Evolutionary conservation across 2,797 vertebrate species (phyloP), one percentile per base, ranked within the genome.

Genomic region (Harpagifer antarcticus): DNA sequence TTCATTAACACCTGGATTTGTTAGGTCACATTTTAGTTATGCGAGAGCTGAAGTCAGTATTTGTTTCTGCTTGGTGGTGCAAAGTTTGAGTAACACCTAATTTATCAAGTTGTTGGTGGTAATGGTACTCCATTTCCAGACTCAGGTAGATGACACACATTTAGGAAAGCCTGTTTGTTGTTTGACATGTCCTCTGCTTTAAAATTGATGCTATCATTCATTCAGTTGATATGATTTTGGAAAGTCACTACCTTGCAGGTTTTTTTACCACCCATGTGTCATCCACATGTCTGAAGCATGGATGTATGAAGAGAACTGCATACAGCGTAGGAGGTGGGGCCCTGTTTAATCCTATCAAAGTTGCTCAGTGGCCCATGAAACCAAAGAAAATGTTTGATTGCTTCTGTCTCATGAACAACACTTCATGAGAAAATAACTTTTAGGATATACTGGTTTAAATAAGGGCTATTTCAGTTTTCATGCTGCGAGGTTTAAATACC

Each of bases 141-240:
- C 53, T 17, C 14, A 19, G 45, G 3, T 17, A 44, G 63, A 61
- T 65, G 33, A 19, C 45, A 49, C 16, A 23, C 4, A 52, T 54
- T 55, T 55, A 40, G 9, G 19, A 81, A 68, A 27, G 37, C 68
- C 53, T 60, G 45, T 68, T 74, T 69, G 61, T 47, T 65, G 40
- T 52, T 31, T 66, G 77, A 75, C 63, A 54, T 62, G 53, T 44
- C 43, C 42, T 56, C 50, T 10, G 15, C 20, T 49, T 14, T 61
- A 65, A 79, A 71, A 83, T 76, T 72, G 76, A 82, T 83, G 70
- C 60, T 57, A 55, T 72, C 45, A 48, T 65, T 76, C 59, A 57
- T 50, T 37, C 49, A 59, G 44, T 49, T 72, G 68, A 64, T 71
- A 42, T 45, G 55, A 55, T 67, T 75, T 63, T 47, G 44, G 57